A percentile compares a stretch with the other conserved stretches of the same genome.
Conservation (phyloP, 2,888 invertebrate species). For the Gasteruption jaculator region DNA sequence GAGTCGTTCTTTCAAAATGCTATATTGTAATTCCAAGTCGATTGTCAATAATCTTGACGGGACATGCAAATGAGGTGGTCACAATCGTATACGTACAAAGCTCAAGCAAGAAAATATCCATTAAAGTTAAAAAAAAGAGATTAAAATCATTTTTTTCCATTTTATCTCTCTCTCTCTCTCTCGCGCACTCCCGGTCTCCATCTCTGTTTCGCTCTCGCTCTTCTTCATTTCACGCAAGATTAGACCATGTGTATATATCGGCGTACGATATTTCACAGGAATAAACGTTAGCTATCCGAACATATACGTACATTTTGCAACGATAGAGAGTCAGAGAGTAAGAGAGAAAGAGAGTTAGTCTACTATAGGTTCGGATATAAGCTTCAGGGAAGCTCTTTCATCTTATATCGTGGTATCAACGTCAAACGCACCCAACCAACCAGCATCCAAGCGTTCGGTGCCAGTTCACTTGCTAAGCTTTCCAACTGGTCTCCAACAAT, state of each 20-base stretch:
- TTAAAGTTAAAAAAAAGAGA: no score
- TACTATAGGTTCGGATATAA: slow-evolving; percentile 48
- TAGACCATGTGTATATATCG: slow-evolving; percentile 13
- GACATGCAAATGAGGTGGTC: no score
- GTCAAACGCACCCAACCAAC: slow-evolving; percentile 51
- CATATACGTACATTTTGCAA: slow-evolving; percentile 29
- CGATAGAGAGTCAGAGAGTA: slow-evolving; percentile 39
- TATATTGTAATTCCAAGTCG: no score
- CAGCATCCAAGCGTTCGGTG: no score
- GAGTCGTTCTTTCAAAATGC: no score
- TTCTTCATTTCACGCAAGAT: slow-evolving; percentile 15
- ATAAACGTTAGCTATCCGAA: slow-evolving; percentile 33
- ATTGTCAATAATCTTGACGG: no score
- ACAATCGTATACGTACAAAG: no score
- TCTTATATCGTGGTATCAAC: slow-evolving; percentile 52
- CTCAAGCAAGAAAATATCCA: no score
- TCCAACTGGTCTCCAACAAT: no score
- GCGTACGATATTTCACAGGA: no score
- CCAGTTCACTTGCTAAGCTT: no score
- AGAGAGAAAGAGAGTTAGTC: slow-evolving; percentile 31
- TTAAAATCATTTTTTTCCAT: no score
- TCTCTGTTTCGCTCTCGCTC: slow-evolving; percentile 6
- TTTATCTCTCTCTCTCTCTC: slow-evolving; percentile 17
- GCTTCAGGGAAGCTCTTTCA: slow-evolving; percentile 50
- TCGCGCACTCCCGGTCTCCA: slow-evolving; percentile 13